phyloP scores from a whole-genome alignment of 1,140 invertebrate species.

The Brachionus plicatilis region DNA sequence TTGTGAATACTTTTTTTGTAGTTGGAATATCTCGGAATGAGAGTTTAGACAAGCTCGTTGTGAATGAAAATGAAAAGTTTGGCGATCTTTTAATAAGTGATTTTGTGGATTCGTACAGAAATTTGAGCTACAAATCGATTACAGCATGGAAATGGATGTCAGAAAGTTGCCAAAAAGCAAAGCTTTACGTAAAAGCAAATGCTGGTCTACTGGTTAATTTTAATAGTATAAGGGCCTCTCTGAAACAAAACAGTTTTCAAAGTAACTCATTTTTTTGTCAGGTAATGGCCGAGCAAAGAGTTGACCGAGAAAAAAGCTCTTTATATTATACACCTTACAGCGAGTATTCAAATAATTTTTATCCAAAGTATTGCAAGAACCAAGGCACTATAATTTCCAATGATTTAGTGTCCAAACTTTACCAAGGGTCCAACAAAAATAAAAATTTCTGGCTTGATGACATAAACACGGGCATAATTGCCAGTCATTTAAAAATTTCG shows the following conservation, averaged over 20 bases:
- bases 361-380: neutral
- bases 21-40: neutral
- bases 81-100: neutral
- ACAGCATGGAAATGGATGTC: constrained; percentile 2
- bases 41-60: neutral
- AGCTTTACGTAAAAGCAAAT: neutral
- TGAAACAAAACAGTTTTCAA: neutral
- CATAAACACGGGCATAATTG: neutral
- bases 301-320: neutral
- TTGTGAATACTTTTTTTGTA: neutral
- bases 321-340: neutral
- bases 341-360: neutral
- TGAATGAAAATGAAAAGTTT: neutral
- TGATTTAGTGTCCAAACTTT: neutral
- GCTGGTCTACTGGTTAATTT: neutral
- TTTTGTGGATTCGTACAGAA: neutral
- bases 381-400: neutral
- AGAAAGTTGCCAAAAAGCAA: neutral
- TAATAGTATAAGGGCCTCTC: neutral
- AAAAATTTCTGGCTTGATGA: neutral
- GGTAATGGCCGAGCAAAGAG: neutral
- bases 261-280: neutral
- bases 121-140: neutral
- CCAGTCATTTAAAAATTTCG: neutral
- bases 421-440: neutral